phyloP scores from a whole-genome alignment of 2,888 invertebrate species.

The Selenia dentaria region DNA sequence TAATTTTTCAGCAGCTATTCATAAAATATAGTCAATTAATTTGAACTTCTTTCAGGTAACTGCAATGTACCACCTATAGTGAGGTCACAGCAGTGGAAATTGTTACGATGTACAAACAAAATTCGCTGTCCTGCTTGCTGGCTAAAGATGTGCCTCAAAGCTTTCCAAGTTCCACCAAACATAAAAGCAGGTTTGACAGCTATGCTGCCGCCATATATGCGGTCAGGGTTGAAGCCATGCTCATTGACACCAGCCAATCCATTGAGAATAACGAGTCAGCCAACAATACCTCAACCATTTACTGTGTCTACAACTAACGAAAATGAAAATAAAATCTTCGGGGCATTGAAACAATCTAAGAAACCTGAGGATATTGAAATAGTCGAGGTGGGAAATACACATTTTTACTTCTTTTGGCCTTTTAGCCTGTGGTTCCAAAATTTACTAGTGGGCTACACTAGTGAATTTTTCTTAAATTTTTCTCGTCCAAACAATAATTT shows the following conservation, averaged over 20 bases:
- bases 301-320: slow-evolving; percentile 51
- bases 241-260: slow-evolving; percentile 62
- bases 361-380: slow-evolving; percentile 56
- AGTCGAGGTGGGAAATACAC: slow-evolving; percentile 55
- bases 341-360: slow-evolving; percentile 58
- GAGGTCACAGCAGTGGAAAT: slow-evolving; percentile 89
- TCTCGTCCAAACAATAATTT: no score
- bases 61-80: slow-evolving; percentile 90
- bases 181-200: slow-evolving; percentile 87
- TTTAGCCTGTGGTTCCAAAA: not conserved
- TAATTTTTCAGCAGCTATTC: no score
- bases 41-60: slow-evolving; percentile 82
- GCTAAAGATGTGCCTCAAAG: slow-evolving; percentile 92
- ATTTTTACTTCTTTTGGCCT: slow-evolving; percentile 5
- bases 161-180: slow-evolving; percentile 90
- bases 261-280: slow-evolving; percentile 46
- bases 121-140: slow-evolving; percentile 94
- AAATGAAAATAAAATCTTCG: slow-evolving; percentile 67
- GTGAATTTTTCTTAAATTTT: no score
- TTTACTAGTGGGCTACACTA: no score
- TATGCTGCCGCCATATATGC: slow-evolving; percentile 88
- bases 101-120: slow-evolving; percentile 88
- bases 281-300: slow-evolving; percentile 55
- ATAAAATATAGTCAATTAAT: no score
- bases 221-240: slow-evolving; percentile 56